These are phyloP conservation scores for Brenthis daphne DNA, from an alignment of 2,888 invertebrate genomes.

Conservation along the genomic window DNA sequence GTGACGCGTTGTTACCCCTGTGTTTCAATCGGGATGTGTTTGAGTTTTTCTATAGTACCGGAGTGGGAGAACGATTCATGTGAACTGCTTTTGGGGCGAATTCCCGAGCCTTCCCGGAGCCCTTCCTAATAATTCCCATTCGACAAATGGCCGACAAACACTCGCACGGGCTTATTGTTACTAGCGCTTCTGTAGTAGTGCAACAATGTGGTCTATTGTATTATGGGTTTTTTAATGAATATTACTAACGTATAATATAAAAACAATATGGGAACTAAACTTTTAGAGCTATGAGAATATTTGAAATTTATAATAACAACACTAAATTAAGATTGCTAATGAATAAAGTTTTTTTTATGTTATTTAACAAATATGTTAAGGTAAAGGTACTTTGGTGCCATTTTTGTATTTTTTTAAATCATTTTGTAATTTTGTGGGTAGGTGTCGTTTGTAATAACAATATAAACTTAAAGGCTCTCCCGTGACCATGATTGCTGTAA, in stretches of 20 bases:
- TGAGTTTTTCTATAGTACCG: slow-evolving; percentile 79
- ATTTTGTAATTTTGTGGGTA: no score
- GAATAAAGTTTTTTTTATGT: no score
- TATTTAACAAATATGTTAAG: no score
- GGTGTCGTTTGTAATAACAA: no score
- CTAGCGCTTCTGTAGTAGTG: slow-evolving; percentile 70
- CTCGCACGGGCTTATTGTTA: slow-evolving; percentile 79
- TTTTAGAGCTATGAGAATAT: neutral
- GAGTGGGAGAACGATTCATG: slow-evolving; percentile 80
- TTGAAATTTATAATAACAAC: neutral
- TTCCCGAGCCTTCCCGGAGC: slow-evolving; percentile 81
- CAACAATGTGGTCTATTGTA: slow-evolving; percentile 64
- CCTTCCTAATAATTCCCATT: slow-evolving; percentile 80
- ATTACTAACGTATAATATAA: slow-evolving; percentile 34
- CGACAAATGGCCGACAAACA: slow-evolving; percentile 82
- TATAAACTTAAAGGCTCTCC: no score
- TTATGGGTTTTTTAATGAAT: slow-evolving; percentile 40
- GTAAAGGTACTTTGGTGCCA: no score
- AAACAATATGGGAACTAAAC: slow-evolving; percentile 36
- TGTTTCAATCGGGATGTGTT: slow-evolving; percentile 81
- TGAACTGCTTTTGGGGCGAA: slow-evolving; percentile 82
- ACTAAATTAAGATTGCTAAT: no score
- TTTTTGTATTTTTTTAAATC: no score
- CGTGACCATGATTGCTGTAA: no score
- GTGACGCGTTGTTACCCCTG: slow-evolving; percentile 81